Percentiles rank a stretch among this genome's conserved stretches.
These are phyloP conservation scores for Pollicipes pollicipes DNA, from an alignment of 1,140 invertebrate genomes.

Conservation along the genomic window DNA sequence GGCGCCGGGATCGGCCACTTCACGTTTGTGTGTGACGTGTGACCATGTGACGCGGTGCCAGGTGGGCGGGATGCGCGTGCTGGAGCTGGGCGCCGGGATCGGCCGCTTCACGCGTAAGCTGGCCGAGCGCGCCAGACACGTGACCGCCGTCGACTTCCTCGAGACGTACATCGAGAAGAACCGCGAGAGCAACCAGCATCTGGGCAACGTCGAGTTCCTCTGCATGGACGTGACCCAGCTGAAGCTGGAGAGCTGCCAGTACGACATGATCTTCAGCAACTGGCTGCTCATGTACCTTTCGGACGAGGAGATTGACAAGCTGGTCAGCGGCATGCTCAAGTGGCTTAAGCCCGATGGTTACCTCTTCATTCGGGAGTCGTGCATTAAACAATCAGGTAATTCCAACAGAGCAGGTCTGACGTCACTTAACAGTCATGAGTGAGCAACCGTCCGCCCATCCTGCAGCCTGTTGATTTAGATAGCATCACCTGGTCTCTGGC, in stretches of 20 bases:
- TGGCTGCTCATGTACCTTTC: constrained; percentile 43
- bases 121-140: constrained; percentile 29
- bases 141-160: constrained; percentile 40
- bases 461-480: too few species aligned
- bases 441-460: too few species aligned
- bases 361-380: constrained; percentile 34
- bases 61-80: constrained; percentile 21
- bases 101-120: constrained; percentile 36
- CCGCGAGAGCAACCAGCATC: constrained; percentile 27
- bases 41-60: too few species aligned
- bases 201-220: constrained; percentile 32
- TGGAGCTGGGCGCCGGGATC: constrained; percentile 42
- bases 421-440: too few species aligned
- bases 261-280: constrained; percentile 40
- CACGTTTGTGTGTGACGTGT: too few species aligned
- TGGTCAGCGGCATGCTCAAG: constrained; percentile 30
- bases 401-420: too few species aligned
- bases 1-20: too few species aligned
- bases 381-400: constrained; percentile 36
- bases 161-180: constrained; percentile 37
- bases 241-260: constrained; percentile 15
- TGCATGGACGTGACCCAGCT: constrained; percentile 34
- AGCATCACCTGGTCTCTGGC: too few species aligned
- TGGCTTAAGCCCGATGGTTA: constrained; percentile 36
- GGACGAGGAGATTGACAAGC: constrained; percentile 31